A percentile compares a stretch with the other conserved stretches of the same genome.
Conservation (phyloP, 2,113 vertebrate species). For the Hystrix brachyura region DNA sequence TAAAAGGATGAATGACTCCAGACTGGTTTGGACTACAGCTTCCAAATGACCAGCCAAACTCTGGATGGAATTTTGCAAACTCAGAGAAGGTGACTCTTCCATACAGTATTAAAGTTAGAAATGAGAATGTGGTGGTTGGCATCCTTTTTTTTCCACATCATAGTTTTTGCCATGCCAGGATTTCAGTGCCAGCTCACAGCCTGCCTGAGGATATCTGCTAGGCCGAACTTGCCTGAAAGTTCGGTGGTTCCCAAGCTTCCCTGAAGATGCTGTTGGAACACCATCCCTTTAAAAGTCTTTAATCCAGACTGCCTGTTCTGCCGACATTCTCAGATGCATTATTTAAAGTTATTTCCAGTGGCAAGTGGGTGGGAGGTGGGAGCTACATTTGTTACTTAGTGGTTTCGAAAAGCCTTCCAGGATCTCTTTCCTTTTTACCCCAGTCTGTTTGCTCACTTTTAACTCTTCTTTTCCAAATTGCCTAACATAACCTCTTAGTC, state of each 20-base stretch:
- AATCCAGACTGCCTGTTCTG: slow-evolving; percentile 72
- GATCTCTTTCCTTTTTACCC: slow-evolving; percentile 71
- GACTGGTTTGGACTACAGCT: background rate
- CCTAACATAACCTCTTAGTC: slow-evolving; percentile 37
- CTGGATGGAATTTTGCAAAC: background rate
- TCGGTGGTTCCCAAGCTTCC: background rate
- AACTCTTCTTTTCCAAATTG: slow-evolving; percentile 62
- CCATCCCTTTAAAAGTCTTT: slow-evolving; percentile 77
- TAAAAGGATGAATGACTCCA: background rate
- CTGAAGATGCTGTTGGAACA: background rate
- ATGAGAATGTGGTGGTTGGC: rapidly evolving
- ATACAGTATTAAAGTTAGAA: background rate
- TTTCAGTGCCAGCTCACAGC: background rate
- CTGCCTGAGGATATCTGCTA: background rate
- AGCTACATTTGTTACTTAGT: slow-evolving; percentile 79
- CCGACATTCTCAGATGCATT: slow-evolving; percentile 80
- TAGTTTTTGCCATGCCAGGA: background rate
- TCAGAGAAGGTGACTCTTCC: background rate
- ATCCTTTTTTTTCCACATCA: background rate
- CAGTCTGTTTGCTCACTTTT: slow-evolving; percentile 48
- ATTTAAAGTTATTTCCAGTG: slow-evolving; percentile 88
- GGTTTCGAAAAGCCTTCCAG: slow-evolving; percentile 79
- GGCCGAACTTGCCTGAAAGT: slow-evolving; percentile 6
- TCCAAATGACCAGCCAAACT: background rate
- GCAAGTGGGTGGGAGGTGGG: slow-evolving; percentile 84